A percentile compares a stretch with the other conserved stretches of the same genome.
Evolutionary conservation across 2,113 vertebrate genomes (phyloP).

Genomic region (Leptobrachium ailaonicum): DNA sequence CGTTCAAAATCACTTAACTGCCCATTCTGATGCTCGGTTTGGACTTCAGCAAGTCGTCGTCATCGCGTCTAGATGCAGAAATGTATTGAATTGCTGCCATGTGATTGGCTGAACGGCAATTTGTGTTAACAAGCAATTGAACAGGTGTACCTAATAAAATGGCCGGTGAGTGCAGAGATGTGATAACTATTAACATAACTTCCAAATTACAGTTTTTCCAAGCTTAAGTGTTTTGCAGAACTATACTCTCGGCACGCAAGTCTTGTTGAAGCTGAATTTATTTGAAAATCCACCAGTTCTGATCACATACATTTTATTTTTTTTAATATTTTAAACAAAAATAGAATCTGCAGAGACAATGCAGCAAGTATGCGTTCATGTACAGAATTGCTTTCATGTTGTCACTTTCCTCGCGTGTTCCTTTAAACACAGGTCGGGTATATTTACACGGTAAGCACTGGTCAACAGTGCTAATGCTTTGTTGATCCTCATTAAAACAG

Average conservation of each 20-base stretch:
- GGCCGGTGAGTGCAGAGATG: too few species aligned
- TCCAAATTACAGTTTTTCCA: too few species aligned
- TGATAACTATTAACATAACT: too few species aligned
- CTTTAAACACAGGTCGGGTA: conserved; percentile 64
- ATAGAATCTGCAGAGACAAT: conserved; percentile 94
- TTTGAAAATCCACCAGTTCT: conserved; percentile 96
- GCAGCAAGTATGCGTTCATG: conserved; percentile 91
- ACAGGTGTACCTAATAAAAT: too few species aligned
- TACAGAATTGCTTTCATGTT: conserved; percentile 92
- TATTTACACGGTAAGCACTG: conserved; percentile 90
- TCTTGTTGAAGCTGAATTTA: conserved; percentile 97
- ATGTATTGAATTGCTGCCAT: too few species aligned
- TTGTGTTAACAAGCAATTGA: too few species aligned
- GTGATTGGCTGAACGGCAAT: too few species aligned
- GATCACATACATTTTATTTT: conserved; percentile 84
- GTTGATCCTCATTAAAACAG: neutral
- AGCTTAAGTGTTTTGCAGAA: too few species aligned
- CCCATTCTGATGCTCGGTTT: too few species aligned
- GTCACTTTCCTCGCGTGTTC: conserved; percentile 77
- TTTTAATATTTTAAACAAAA: conserved; percentile 97
- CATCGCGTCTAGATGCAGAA: too few species aligned
- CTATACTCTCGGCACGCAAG: neutral
- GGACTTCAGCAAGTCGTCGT: too few species aligned
- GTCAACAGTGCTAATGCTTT: conserved; percentile 85
- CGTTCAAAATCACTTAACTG: too few species aligned